Percentiles rank a stretch among this genome's conserved stretches.
phyloP scores from a whole-genome alignment of 2,888 invertebrate species.

The Hoplodrina ambigua region DNA sequence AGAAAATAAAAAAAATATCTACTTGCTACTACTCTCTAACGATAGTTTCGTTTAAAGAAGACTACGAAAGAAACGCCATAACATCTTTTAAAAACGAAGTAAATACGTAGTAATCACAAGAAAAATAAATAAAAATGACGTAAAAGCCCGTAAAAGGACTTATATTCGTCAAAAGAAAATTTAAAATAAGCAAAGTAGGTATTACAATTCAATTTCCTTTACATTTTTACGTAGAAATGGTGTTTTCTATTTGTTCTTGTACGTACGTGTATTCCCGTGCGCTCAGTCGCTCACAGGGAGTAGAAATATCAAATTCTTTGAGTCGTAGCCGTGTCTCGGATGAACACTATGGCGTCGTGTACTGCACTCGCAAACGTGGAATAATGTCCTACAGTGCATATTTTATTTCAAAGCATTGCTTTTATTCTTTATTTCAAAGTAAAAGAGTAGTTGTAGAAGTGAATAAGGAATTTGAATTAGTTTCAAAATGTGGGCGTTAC shows the following conservation, averaged over 20 bases:
- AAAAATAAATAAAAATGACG: not conserved
- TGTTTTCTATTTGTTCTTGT: conserved; percentile 61
- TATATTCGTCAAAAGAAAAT: conserved; percentile 27
- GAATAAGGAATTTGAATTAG: conserved; percentile 22
- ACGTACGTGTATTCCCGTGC: conserved; percentile 43
- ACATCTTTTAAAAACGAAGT: too few species aligned
- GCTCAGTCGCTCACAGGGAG: conserved; percentile 35
- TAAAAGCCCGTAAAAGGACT: not conserved
- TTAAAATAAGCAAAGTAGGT: conserved; percentile 41
- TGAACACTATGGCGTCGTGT: conserved; percentile 40
- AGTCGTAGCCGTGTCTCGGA: conserved; percentile 42
- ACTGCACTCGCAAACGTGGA: conserved; percentile 52
- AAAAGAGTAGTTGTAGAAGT: not conserved
- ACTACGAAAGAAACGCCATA: not conserved
- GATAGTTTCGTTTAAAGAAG: too few species aligned
- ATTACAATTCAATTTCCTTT: conserved; percentile 56
- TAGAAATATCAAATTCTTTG: conserved; percentile 61
- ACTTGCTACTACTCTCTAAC: too few species aligned
- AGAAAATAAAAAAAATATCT: too few species aligned
- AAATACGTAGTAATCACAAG: not conserved
- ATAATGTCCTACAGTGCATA: conserved; percentile 41
- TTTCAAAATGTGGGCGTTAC: not conserved
- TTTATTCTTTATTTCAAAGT: conserved; percentile 26
- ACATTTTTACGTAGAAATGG: conserved; percentile 45
- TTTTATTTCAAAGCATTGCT: conserved; percentile 43